These are phyloP conservation scores for Auanema freiburgensis DNA, from an alignment of 2,888 invertebrate genomes.

Conservation along the genomic window DNA sequence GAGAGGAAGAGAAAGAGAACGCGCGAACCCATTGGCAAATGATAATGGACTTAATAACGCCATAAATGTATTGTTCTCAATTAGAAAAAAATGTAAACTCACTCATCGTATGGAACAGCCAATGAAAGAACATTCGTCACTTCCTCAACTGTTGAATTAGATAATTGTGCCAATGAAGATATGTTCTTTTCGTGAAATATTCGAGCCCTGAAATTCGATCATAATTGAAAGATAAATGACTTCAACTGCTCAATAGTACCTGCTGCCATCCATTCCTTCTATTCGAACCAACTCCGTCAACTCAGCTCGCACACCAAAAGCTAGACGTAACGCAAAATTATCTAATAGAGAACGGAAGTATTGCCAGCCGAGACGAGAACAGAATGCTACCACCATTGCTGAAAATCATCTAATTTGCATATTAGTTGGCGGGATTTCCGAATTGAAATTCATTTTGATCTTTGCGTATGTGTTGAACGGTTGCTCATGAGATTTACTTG, in stretches of 20 bases:
- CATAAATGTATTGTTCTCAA: no score
- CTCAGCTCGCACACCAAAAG: slow-evolving; percentile 84
- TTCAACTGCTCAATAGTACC: slow-evolving; percentile 9
- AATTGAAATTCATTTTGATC: no score
- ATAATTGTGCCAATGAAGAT: slow-evolving; percentile 33
- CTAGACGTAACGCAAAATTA: slow-evolving; percentile 89
- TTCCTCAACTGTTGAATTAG: slow-evolving; percentile 25
- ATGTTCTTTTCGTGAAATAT: slow-evolving; percentile 45
- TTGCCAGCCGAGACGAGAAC: slow-evolving; percentile 86
- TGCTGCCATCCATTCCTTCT: slow-evolving; percentile 53
- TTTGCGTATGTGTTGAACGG: no score
- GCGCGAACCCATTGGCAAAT: no score
- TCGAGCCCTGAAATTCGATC: slow-evolving; percentile 34
- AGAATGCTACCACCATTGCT: slow-evolving; percentile 97
- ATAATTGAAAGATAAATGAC: not conserved
- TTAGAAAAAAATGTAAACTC: not conserved
- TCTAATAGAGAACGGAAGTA: slow-evolving; percentile 84
- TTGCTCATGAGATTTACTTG: no score
- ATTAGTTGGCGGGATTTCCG: no score
- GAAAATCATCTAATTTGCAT: slow-evolving; percentile 26
- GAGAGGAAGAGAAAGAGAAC: no score
- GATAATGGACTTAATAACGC: no score
- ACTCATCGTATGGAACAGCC: slow-evolving; percentile 46
- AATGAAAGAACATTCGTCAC: slow-evolving; percentile 33
- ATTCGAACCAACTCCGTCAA: slow-evolving; percentile 86